Evolutionary conservation across 2,113 vertebrate genomes (phyloP), one percentile per base, ranked within the genome.

Genomic region (Callorhinus ursinus): DNA sequence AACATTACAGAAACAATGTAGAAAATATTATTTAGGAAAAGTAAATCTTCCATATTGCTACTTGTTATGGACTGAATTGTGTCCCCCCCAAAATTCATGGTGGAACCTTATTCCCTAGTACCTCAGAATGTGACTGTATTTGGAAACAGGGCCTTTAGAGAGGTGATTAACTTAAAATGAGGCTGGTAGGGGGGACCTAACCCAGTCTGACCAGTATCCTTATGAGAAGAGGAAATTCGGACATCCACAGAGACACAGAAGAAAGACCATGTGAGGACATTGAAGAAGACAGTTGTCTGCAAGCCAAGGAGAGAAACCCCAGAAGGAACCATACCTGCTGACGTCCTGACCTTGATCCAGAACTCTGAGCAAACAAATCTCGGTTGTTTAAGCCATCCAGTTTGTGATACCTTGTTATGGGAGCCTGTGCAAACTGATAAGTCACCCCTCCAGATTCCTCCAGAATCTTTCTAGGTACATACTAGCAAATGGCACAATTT

Each of bases 11-110:
- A 94, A 69, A 51, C 33, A 88, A 8, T 65, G 14, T 49, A 80
- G 61, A 89, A 89, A 88, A 57, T n/a, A 36, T 46, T 80, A 69
- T 22, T 92, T 87, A 49, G 36, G 46, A 90, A 80, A 93, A 93
- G 39, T 57, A 85, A 74, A 28, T 55, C 61, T 84, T 79, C 24
- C 93, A n/a, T 57, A 16, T 42, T 84, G 42, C 28, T 36, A 84
- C 31, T 80, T 65, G 59, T 74, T 96, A 65, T 39, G 31, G 31
- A 87, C 55, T 74, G 16, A 90, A 33, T 65, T 46, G 7, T 86
- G 36, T 31, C 31, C 63, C 24, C 5, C 79, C 15, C 0, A 4
- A 67, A 83, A 90, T 76, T 87, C 39, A 59, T 39, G 4, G 33
- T 55, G 24, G 72, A 81, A 46, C 19, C 46, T 85, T 72, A 65